Conservation (phyloP, 2,797 vertebrate genomes). For the Gorsachius magnificus region DNA sequence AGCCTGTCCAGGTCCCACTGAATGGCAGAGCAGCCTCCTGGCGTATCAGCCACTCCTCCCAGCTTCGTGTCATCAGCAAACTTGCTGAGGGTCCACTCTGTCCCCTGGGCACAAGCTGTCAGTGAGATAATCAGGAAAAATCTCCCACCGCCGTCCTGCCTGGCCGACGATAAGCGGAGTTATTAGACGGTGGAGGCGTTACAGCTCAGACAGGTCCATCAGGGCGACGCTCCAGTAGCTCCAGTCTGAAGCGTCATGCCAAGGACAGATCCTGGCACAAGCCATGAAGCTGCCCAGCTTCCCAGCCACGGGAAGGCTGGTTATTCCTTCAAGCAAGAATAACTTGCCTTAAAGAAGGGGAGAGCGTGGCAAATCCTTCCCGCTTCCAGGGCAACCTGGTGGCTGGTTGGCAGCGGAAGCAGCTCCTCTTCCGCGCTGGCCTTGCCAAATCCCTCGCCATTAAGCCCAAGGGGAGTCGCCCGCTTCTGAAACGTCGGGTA, state of each 20-base stretch:
- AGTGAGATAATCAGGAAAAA: background rate
- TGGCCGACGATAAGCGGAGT: background rate
- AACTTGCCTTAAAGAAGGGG: fast-evolving
- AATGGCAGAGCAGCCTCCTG: too few relatives aligned
- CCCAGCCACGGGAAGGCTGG: fast-evolving
- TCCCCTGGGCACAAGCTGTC: background rate
- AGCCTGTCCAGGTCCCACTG: too few relatives aligned
- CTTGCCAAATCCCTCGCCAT: background rate
- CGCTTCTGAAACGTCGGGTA: background rate
- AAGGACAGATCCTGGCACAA: background rate
- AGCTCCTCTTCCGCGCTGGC: background rate
- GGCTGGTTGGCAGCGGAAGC: background rate
- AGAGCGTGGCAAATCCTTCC: background rate
- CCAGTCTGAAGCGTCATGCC: fast-evolving
- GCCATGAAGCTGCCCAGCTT: background rate
- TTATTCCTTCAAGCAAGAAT: background rate
- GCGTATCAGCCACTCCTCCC: too few relatives aligned
- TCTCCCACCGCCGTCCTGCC: background rate
- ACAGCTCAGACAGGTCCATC: background rate
- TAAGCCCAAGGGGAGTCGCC: background rate
- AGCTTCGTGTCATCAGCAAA: too few relatives aligned
- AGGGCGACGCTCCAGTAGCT: background rate
- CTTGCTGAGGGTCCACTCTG: too few relatives aligned
- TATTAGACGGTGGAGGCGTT: fast-evolving
- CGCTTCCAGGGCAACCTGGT: background rate